Percentiles rank a stretch among this genome's conserved stretches.
phyloP scores from a whole-genome alignment of 2,888 invertebrate species.

The Podotricha telesiphe region DNA sequence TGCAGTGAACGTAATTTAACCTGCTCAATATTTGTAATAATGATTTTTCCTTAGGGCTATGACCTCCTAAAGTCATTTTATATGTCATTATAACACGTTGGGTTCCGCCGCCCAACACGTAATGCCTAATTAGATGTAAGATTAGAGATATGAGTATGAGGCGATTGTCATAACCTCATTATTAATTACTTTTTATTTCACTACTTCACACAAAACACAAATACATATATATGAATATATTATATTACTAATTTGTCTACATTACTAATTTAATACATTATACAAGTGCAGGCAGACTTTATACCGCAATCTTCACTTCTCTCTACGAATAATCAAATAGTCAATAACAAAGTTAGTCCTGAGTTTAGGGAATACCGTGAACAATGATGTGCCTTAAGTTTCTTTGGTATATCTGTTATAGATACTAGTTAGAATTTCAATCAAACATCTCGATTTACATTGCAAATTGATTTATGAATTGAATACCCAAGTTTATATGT shows the following conservation, averaged over 20 bases:
- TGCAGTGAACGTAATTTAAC: neutral
- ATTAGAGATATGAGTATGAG: neutral
- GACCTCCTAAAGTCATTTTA: neutral
- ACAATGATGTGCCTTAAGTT: slow-evolving; percentile 42
- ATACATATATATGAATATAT: neutral
- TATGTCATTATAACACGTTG: neutral
- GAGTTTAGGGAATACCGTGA: slow-evolving; percentile 38
- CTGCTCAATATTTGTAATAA: neutral
- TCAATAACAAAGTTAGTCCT: slow-evolving; percentile 45
- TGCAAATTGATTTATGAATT: slow-evolving; percentile 39
- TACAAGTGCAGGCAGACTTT: slow-evolving; percentile 12
- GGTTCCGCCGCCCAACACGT: neutral
- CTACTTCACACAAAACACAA: neutral
- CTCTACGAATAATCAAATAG: slow-evolving; percentile 36
- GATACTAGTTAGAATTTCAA: slow-evolving; percentile 46
- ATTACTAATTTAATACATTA: slow-evolving; percentile 9
- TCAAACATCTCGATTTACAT: slow-evolving; percentile 43
- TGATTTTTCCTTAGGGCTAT: neutral
- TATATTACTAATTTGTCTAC: neutral
- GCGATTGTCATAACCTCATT: neutral
- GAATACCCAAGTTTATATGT: slow-evolving; percentile 30
- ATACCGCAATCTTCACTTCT: slow-evolving; percentile 17
- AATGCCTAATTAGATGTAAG: neutral
- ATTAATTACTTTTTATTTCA: neutral
- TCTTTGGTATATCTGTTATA: slow-evolving; percentile 37